Percentiles rank a stretch among this genome's conserved stretches.
Conservation (phyloP, 2,888 invertebrate species). For the Volucella bombylans region DNA sequence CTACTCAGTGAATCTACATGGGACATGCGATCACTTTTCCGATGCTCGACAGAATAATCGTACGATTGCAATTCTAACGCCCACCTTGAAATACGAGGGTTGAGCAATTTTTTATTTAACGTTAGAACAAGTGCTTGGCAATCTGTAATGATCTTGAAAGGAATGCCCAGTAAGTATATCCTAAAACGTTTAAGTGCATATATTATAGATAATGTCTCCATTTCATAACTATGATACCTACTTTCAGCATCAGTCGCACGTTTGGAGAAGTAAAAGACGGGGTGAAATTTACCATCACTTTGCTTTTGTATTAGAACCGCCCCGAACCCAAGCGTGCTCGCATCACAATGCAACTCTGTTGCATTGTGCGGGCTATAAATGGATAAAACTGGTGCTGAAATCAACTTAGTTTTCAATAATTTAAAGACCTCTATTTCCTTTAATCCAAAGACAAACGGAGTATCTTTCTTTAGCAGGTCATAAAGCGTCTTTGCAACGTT, state of each 20-base stretch:
- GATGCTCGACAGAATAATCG: constrained; percentile 72
- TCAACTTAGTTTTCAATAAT: constrained; percentile 55
- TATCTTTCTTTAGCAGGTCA: too few relatives aligned
- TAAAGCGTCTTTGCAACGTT: too few relatives aligned
- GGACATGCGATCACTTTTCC: constrained; percentile 74
- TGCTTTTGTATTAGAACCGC: too few relatives aligned
- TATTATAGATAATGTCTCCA: constrained; percentile 49
- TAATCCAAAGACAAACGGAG: constrained; percentile 34
- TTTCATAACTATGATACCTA: constrained; percentile 71
- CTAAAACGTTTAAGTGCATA: constrained; percentile 47
- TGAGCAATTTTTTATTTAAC: too few relatives aligned
- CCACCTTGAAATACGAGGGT: constrained; percentile 72
- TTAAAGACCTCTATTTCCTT: constrained; percentile 51
- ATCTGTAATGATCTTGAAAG: constrained; percentile 76
- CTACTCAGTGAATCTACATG: constrained; percentile 78
- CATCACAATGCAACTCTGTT: constrained; percentile 78
- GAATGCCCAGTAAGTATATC: constrained; percentile 69
- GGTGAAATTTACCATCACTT: too few relatives aligned
- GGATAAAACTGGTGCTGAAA: constrained; percentile 75
- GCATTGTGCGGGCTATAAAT: constrained; percentile 75
- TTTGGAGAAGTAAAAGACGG: constrained; percentile 9
- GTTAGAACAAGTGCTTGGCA: constrained; percentile 74
- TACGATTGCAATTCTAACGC: constrained; percentile 71
- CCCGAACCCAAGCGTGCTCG: too few relatives aligned
- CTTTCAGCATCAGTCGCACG: constrained; percentile 75